phyloP scores from a whole-genome alignment of 2,888 invertebrate species.

The Rhamphomyia laevipes region DNA sequence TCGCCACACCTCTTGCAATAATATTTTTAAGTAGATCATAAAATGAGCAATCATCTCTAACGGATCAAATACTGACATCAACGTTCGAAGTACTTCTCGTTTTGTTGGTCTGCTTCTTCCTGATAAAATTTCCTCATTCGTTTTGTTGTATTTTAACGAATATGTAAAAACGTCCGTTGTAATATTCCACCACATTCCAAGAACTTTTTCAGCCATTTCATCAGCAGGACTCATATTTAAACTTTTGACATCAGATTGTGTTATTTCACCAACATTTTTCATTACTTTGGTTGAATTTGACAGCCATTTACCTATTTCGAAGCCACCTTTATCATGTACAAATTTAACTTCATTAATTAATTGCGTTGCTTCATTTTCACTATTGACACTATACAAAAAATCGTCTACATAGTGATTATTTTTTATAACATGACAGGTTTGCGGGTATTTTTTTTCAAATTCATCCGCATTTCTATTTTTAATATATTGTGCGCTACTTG shows the following conservation, averaged over 20 bases:
- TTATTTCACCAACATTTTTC: slow-evolving; percentile 6
- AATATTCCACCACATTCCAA: too few species aligned
- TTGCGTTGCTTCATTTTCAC: slow-evolving; percentile 1
- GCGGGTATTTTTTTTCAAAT: neutral
- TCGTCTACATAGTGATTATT: too few species aligned
- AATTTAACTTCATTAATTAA: slow-evolving; percentile 7
- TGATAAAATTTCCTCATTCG: slow-evolving; percentile 7
- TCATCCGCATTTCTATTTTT: too few species aligned
- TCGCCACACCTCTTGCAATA: slow-evolving; percentile 11
- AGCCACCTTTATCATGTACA: slow-evolving; percentile 2
- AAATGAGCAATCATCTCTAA: slow-evolving; percentile 12
- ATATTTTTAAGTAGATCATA: slow-evolving; percentile 10
- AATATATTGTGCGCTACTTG: slow-evolving; percentile 16
- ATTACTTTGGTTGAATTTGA: too few species aligned
- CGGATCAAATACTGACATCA: slow-evolving; percentile 12
- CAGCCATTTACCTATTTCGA: too few species aligned
- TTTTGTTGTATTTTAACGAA: neutral
- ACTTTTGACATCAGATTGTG: slow-evolving; percentile 8
- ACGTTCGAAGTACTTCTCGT: slow-evolving; percentile 9
- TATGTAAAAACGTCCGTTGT: too few species aligned
- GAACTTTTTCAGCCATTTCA: neutral
- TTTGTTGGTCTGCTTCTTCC: slow-evolving; percentile 9
- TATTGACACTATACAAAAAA: neutral
- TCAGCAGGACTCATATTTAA: slow-evolving; percentile 11
- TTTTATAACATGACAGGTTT: too few species aligned